These are phyloP conservation scores for Rotaria magnacalcarata DNA, from an alignment of 2,888 invertebrate species.

Conservation along the genomic window DNA sequence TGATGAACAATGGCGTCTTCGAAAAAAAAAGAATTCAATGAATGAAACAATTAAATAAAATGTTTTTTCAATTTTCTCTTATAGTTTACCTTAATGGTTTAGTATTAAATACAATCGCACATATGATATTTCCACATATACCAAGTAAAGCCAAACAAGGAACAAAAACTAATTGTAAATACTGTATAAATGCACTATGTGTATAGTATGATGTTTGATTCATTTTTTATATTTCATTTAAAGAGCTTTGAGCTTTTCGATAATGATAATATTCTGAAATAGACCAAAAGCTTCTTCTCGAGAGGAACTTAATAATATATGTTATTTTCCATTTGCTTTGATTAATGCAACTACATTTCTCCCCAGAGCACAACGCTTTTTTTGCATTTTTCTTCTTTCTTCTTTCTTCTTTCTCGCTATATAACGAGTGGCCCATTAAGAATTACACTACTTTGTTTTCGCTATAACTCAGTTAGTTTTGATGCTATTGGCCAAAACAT, in stretches of 20 bases:
- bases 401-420: too few species aligned
- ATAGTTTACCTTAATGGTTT: neutral
- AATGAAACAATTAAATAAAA: neutral
- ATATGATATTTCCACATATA: slow-evolving; percentile 27
- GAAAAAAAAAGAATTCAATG: neutral
- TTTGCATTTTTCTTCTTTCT: neutral
- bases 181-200: neutral
- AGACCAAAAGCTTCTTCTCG: neutral
- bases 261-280: neutral
- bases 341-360: neutral
- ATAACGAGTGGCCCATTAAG: too few species aligned
- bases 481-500: too few species aligned
- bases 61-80: neutral
- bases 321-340: neutral
- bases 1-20: neutral
- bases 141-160: neutral
- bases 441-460: too few species aligned
- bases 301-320: neutral
- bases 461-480: too few species aligned
- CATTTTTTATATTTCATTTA: neutral
- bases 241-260: too few species aligned
- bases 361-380: neutral
- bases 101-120: neutral
- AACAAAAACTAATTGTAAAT: neutral
- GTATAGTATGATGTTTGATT: neutral